Evolutionary conservation across 2,888 invertebrate genomes (phyloP).

Genomic region (Branchellion lobata): DNA sequence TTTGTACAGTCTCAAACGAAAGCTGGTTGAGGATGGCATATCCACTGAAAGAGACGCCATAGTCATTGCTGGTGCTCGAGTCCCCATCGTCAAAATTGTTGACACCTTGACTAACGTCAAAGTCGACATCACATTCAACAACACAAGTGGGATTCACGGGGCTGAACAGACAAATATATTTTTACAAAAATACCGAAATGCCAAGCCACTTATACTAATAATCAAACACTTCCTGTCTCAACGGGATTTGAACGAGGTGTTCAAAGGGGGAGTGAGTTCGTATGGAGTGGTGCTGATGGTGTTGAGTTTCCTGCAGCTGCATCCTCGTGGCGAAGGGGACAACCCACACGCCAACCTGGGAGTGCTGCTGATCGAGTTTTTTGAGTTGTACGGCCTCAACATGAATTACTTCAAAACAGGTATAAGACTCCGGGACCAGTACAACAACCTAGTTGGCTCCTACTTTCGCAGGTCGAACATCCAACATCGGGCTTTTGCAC

Average conservation of each 20-base stretch:
- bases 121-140: conserved; percentile 97
- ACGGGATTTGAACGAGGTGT: conserved; percentile 97
- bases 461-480: conserved; percentile 1
- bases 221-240: conserved; percentile 97
- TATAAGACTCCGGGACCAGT: conserved; percentile 64
- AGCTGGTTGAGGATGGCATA: conserved; percentile 82
- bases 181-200: conserved; percentile 68
- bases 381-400: conserved; percentile 92
- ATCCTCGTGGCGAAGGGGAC: conserved; percentile 45
- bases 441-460: not conserved
- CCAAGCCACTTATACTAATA: conserved; percentile 91
- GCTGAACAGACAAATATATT: conserved; percentile 78
- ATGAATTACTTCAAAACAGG: conserved; percentile 89
- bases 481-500: not conserved
- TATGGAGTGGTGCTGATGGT: conserved; percentile 98
- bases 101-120: conserved; percentile 83
- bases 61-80: conserved; percentile 94
- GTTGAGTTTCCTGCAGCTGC: conserved; percentile 82
- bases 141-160: conserved; percentile 94
- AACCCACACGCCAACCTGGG: conserved; percentile 73
- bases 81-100: conserved; percentile 95
- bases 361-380: conserved; percentile 90
- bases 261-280: conserved; percentile 97
- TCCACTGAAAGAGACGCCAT: conserved; percentile 79
- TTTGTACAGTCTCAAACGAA: conserved; percentile 84